A percentile compares a stretch with the other conserved stretches of the same genome.
Conservation (phyloP, 2,113 vertebrate species). For the Romanogobio albipinnatus region DNA sequence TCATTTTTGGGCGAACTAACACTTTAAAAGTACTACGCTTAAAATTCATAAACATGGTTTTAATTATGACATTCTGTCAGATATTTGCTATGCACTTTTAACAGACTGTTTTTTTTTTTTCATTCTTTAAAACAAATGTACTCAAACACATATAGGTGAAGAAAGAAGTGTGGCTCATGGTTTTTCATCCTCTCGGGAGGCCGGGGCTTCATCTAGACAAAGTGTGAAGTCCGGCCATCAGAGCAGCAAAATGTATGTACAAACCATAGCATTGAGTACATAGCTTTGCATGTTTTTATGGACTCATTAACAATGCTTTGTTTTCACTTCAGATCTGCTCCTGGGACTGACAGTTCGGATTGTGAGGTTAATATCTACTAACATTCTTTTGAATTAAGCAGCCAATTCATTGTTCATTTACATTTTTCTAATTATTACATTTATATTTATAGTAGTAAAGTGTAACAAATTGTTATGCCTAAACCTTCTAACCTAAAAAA, state of each 20-base stretch:
- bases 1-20: too few relatives aligned
- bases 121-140: background rate
- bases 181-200: conserved; percentile 49
- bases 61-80: background rate
- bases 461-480: background rate
- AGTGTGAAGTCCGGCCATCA: conserved; percentile 41
- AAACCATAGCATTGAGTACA: background rate
- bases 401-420: background rate
- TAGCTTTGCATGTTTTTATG: background rate
- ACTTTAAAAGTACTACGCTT: background rate
- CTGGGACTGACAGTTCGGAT: conserved; percentile 61
- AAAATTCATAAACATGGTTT: background rate
- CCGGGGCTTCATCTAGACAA: conserved; percentile 43
- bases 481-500: background rate
- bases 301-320: background rate
- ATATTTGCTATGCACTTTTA: background rate
- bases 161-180: conserved; percentile 52
- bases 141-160: conserved; percentile 51
- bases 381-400: background rate
- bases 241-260: conserved; percentile 56
- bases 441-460: background rate
- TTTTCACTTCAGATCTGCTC: conserved; percentile 6
- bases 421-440: background rate
- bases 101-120: background rate
- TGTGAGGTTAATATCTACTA: conserved; percentile 66